Conservation (phyloP, 1,140 invertebrate species). For the Cotesia chilonis region DNA sequence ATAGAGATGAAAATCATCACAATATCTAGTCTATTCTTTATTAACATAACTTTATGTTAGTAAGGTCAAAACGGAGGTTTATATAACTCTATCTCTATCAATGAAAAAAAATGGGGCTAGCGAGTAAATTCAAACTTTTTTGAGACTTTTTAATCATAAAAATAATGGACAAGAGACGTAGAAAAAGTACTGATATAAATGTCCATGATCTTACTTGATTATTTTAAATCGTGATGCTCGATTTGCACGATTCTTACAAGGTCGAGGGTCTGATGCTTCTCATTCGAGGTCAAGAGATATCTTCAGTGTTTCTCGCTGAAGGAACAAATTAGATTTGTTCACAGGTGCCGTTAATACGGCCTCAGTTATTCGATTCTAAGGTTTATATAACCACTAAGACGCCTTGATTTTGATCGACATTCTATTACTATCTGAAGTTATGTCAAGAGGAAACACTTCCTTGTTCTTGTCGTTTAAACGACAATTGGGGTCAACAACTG, state of each 20-base stretch:
- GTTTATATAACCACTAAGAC: conserved; percentile 16
- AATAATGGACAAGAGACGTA: neutral
- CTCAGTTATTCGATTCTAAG: conserved; percentile 36
- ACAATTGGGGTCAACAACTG: conserved; percentile 28
- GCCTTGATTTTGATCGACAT: conserved; percentile 34
- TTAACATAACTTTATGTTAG: no score
- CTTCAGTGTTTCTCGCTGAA: conserved; percentile 29
- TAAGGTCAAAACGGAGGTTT: no score
- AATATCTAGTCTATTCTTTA: no score
- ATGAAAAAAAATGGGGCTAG: no score
- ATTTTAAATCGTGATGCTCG: conserved; percentile 19
- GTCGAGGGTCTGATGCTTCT: conserved; percentile 21
- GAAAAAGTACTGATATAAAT: conserved; percentile 41
- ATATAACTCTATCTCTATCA: no score
- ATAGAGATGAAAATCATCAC: no score
- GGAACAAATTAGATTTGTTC: conserved; percentile 37
- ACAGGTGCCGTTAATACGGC: conserved; percentile 37
- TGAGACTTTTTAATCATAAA: neutral
- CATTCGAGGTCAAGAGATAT: conserved; percentile 6
- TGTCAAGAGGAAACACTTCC: conserved; percentile 2
- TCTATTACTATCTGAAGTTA: conserved; percentile 30
- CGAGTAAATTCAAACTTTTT: no score
- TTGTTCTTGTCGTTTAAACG: conserved; percentile 9
- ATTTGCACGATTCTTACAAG: conserved; percentile 30
- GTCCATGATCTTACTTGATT: conserved; percentile 16